Evolutionary conservation across 2,888 invertebrate genomes (phyloP).

Genomic region (Ypsolopha sequella): DNA sequence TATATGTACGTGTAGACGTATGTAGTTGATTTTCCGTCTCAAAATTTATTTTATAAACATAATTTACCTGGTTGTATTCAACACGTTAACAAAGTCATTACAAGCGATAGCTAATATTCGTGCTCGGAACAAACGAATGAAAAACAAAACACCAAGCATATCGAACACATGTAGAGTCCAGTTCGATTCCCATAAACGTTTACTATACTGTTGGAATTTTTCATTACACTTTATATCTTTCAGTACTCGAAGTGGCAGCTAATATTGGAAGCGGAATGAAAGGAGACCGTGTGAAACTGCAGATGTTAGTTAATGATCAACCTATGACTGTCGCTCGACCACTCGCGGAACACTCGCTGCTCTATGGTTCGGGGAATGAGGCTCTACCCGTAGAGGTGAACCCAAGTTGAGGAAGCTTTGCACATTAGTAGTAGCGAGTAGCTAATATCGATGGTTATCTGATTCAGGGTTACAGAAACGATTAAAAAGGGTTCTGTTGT

Average conservation of each 20-base stretch:
- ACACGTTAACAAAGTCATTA: background rate
- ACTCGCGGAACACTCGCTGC: no score
- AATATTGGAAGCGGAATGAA: slow-evolving; percentile 35
- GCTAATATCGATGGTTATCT: background rate
- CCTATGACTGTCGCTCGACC: background rate
- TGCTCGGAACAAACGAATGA: background rate
- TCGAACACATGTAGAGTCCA: background rate
- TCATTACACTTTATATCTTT: slow-evolving; percentile 44
- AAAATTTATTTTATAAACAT: no score
- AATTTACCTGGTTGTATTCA: no score
- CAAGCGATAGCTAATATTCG: background rate
- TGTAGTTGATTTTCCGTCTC: background rate
- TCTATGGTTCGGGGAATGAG: background rate
- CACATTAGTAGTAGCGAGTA: background rate
- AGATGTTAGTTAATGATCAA: background rate
- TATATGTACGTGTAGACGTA: no score
- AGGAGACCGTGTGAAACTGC: slow-evolving; percentile 38
- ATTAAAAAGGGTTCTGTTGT: no score
- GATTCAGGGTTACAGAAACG: background rate
- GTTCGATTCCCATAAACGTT: background rate
- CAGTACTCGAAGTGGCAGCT: slow-evolving; percentile 1
- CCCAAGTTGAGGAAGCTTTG: background rate
- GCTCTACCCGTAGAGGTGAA: background rate
- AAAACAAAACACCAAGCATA: background rate
- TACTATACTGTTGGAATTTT: slow-evolving; percentile 33